Percentiles rank a stretch among this genome's conserved stretches.
Evolutionary conservation across 2,113 vertebrate genomes (phyloP).

Genomic region (Ailuropoda melanoleuca): DNA sequence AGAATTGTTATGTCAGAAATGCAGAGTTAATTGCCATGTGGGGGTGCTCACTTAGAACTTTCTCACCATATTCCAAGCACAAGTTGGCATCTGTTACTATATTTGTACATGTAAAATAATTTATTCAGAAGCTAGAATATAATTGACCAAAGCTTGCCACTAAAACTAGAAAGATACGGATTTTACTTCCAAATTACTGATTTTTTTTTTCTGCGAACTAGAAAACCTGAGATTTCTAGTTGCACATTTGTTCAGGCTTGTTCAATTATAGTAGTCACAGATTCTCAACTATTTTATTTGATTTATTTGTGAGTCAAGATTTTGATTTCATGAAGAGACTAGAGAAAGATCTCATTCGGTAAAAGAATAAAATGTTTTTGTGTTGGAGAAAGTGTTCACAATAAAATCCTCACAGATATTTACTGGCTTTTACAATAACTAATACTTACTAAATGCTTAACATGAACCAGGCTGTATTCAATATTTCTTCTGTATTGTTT

Average conservation of each 20-base stretch:
- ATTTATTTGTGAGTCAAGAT: not conserved
- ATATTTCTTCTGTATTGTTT: not conserved
- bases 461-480: not conserved
- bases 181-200: constrained; percentile 38
- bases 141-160: constrained; percentile 31
- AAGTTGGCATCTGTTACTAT: constrained; percentile 48
- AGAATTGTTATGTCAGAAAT: constrained; percentile 31
- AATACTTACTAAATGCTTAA: not conserved
- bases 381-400: not conserved
- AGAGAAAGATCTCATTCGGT: not conserved
- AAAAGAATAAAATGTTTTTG: constrained; percentile 8
- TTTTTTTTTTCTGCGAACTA: constrained; percentile 37
- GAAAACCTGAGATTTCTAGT: constrained; percentile 9
- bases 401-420: not conserved
- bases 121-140: constrained; percentile 36
- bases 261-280: not conserved
- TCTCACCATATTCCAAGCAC: constrained; percentile 9
- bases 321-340: constrained; percentile 11
- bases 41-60: constrained; percentile 29
- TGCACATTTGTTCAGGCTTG: not conserved
- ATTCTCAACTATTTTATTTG: not conserved
- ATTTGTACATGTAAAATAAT: constrained; percentile 34
- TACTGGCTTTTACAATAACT: not conserved
- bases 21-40: constrained; percentile 30
- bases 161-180: constrained; percentile 21